Base-by-base conservation (phyloP, 2,888 invertebrate species). In the Tholera decimalis region DNA sequence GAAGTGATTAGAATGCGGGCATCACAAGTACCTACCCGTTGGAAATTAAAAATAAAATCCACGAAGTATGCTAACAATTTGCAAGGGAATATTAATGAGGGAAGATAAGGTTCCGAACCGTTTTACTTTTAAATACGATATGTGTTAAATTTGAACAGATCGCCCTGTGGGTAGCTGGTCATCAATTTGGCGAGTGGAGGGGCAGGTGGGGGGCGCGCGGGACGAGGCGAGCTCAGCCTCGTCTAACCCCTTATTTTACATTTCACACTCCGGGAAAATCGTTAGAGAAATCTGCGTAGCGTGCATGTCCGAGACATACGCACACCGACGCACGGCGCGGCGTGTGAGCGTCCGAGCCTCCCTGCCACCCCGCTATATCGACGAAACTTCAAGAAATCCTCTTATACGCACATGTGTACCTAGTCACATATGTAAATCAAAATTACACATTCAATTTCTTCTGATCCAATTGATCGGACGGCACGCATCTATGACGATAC, bases 241-340 rank as follows among this genome's bases (percentile, higher is more conserved):
- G 91, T 91, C 92, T 95, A 94, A 95, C 95, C 95, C 95, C 94
- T 95, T 94, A 95, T 95, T 95, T 95, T 95, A 95, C 95, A 95
- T 95, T 95, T 95, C 95, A 95, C 95, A 95, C 95, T 95, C 94
- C 91, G 94, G 94, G 95, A 95, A 95, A 95, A 95, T 95, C 95
- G 95, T 95, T 95, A 95, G 94, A 93, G 95, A 95, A 95, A 95
- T 95, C 95, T 95, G 95, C 95, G 93, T 95, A 93, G 88, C 94
- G 92, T 93, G 93, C 92, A 91, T 93, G 95, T 93, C 94, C 93
- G 93, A 93, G 93, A 93, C 92, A 88, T 88, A 90, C 92, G 88
- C 93, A 93, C 93, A 93, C 94, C 85, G 81, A 70, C 83, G 58
- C 75, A 60, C 51, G 39, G 55, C 53, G 79, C 61, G 84, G 82